Percentiles rank a stretch among this genome's conserved stretches.
These are phyloP conservation scores for Lindbergichthys nudifrons DNA, from an alignment of 2,797 vertebrate genomes.

Conservation along the genomic window DNA sequence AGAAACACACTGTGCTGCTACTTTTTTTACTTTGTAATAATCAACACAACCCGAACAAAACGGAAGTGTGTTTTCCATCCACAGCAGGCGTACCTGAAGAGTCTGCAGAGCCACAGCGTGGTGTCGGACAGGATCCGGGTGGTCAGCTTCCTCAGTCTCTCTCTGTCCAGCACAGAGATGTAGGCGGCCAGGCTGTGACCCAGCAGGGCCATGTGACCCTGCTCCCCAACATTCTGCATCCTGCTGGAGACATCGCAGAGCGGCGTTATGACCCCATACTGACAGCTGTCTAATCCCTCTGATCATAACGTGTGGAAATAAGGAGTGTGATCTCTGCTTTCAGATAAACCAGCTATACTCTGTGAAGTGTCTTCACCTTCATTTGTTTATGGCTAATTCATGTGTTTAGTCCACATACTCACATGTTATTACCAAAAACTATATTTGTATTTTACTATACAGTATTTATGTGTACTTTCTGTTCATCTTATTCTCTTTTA, in stretches of 20 bases:
- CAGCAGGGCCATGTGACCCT: conserved; percentile 95
- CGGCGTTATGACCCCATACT: neutral
- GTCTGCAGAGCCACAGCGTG: conserved; percentile 95
- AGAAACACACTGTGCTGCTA: neutral
- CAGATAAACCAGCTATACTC: no score
- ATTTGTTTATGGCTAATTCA: no score
- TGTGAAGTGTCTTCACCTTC: no score
- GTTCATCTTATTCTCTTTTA: no score
- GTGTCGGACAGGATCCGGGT: conserved; percentile 96
- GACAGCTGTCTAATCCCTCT: neutral
- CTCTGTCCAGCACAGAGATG: conserved; percentile 93
- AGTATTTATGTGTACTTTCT: no score
- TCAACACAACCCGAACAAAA: no score
- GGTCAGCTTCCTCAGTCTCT: conserved; percentile 91
- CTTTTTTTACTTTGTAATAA: no score
- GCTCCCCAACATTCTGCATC: conserved; percentile 92
- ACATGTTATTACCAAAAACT: no score
- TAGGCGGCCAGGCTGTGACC: conserved; percentile 97
- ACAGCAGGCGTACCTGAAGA: conserved; percentile 88
- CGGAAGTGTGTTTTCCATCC: no score
- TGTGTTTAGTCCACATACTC: no score
- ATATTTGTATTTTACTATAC: no score
- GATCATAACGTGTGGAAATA: neutral
- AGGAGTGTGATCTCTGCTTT: neutral
- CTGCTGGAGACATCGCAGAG: conserved; percentile 77